These are phyloP conservation scores for Hycleus cichorii DNA, from an alignment of 1,140 invertebrate species.

Conservation along the genomic window DNA sequence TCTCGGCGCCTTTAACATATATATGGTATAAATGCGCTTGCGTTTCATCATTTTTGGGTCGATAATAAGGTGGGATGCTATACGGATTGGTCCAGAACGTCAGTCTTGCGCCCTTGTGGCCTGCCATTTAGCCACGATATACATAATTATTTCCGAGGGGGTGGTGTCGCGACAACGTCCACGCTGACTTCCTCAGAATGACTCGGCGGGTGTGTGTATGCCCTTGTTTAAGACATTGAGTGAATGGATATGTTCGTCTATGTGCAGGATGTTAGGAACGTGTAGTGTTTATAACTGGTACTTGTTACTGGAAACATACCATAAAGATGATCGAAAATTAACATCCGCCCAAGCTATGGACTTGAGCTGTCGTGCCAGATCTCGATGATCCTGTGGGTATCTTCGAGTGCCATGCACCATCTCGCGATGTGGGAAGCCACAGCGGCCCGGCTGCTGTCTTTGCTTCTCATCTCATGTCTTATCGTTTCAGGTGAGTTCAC, in stretches of 20 bases:
- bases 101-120: conserved; percentile 23
- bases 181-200: conserved; percentile 29
- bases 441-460: conserved; percentile 23
- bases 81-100: conserved; percentile 18
- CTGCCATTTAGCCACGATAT: conserved; percentile 29
- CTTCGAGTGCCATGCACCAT: conserved; percentile 23
- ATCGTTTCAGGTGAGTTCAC: conserved; percentile 33
- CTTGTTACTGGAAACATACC: conserved; percentile 4
- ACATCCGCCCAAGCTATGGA: conserved; percentile 30
- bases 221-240: conserved; percentile 14
- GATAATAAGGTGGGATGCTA: conserved; percentile 18
- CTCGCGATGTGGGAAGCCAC: conserved; percentile 31
- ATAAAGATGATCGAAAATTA: conserved; percentile 18
- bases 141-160: conserved; percentile 25
- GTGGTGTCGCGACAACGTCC: conserved; percentile 25
- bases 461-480: conserved; percentile 29
- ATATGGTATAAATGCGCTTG: background rate
- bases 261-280: conserved; percentile 18
- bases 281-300: conserved; percentile 4
- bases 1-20: conserved; percentile 8
- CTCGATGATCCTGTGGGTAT: conserved; percentile 33
- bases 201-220: conserved; percentile 30
- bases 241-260: conserved; percentile 18
- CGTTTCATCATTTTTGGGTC: conserved; percentile 3
- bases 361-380: conserved; percentile 28